Percentiles rank a stretch among this genome's conserved stretches.
Conservation (phyloP, 2,113 vertebrate species). For the Chaenogobius annularis region DNA sequence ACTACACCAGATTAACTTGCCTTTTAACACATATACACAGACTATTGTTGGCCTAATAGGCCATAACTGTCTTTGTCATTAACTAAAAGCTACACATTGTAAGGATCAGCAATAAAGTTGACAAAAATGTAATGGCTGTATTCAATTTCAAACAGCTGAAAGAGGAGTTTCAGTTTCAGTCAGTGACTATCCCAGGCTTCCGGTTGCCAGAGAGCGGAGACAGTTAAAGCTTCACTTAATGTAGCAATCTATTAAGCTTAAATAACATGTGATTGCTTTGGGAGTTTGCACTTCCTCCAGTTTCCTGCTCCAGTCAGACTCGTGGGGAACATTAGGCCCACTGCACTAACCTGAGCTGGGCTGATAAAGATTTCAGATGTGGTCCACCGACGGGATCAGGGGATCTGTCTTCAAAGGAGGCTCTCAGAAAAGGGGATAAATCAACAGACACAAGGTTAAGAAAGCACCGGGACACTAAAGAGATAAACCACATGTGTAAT, state of each 20-base stretch:
- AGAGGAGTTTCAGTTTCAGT: slow-evolving; percentile 56
- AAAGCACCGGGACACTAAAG: slow-evolving; percentile 31
- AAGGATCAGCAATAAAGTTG: slow-evolving; percentile 25
- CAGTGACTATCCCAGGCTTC: slow-evolving; percentile 72
- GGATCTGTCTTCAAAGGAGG: slow-evolving; percentile 40
- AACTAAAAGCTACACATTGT: slow-evolving; percentile 1
- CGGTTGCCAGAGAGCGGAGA: slow-evolving; percentile 39
- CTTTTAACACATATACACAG: neutral
- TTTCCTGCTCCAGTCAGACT: slow-evolving; percentile 60
- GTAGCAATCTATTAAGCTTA: slow-evolving; percentile 71
- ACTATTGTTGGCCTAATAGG: neutral
- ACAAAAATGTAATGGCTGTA: slow-evolving; percentile 24
- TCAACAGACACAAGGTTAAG: slow-evolving; percentile 46
- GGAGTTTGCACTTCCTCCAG: slow-evolving; percentile 45
- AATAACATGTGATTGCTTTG: slow-evolving; percentile 59
- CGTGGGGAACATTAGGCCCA: slow-evolving; percentile 48
- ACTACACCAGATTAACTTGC: neutral
- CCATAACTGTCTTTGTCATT: neutral
- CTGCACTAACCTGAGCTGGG: slow-evolving; percentile 26
- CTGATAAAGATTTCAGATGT: slow-evolving; percentile 80
- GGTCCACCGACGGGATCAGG: slow-evolving; percentile 44
- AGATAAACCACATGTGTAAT: slow-evolving; percentile 58
- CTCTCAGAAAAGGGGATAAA: slow-evolving; percentile 50
- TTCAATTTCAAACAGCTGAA: slow-evolving; percentile 56
- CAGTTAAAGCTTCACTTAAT: slow-evolving; percentile 49